Base-by-base conservation (phyloP, 30 jellyfish, hydroid and myxozoan genomes). In the Clytia hemisphaerica region DNA sequence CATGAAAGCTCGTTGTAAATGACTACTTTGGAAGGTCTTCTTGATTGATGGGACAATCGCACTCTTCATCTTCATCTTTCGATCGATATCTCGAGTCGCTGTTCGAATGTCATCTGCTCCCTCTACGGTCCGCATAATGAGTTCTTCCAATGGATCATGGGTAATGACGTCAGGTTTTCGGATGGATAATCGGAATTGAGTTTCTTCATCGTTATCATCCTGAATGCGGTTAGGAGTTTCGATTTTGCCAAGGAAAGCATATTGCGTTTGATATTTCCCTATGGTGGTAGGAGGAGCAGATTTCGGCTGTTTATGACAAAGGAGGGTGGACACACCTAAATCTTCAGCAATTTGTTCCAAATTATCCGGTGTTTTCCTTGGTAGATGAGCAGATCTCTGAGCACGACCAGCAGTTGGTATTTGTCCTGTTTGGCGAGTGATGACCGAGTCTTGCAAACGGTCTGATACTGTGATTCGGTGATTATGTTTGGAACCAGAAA, bases 21-120 rank as follows among this genome's bases (percentile, higher is more conserved):
- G 62, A 7, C 82, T 83, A 30, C 72, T 54, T 19, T 77, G 78
- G 37, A 31, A 37, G 21, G 15, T 55, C 58, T 53, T 66, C 49
- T 67, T 61, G 6, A 42, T 71, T 29, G 58, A 58, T 33, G 66
- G 73, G 14, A 34, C 49, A 2, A 83, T 86, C 19, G 26, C 40
- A 5, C 61, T 18, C 1, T 58, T n/a, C 25, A 37, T 57, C 44
- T 22, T 71, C 71, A 50, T 28, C 30, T 50, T 21, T 47, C 58
- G 32, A 14, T 86, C 90, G 10, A 59, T 19, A 0, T 36, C 82
- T 30, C 82, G 79, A 6, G 66, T 31, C 30, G 92, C 28, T 35
- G 58, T 68, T 28, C 96, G 78, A 34, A 86, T 78, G 37, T 75
- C 92, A 1, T 69, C 88, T 2, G 92, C 96, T 15, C 78, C 80